A percentile compares a stretch with the other conserved stretches of the same genome.
phyloP scores from a whole-genome alignment of 2,113 vertebrate species.

The Morone chrysops region DNA sequence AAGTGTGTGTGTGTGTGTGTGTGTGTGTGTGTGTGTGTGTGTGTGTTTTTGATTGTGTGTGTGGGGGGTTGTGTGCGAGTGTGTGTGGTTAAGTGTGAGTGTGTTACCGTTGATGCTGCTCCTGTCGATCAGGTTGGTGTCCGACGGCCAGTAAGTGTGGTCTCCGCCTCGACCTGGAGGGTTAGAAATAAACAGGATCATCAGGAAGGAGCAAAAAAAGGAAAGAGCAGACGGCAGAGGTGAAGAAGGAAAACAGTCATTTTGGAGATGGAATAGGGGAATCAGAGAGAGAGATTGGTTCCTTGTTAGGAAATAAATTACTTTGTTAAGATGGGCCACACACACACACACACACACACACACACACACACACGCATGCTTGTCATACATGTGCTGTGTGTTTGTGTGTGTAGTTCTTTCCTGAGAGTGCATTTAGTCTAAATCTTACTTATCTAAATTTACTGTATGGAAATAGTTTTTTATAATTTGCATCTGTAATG shows the following conservation, averaged over 20 bases:
- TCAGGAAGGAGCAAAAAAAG: slow-evolving; percentile 2
- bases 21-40: slow-evolving; percentile 9
- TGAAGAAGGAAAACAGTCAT: neutral
- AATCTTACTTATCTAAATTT: neutral
- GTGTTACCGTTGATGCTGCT: slow-evolving; percentile 93
- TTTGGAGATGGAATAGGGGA: neutral
- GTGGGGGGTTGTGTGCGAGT: neutral
- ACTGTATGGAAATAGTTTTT: too few species aligned
- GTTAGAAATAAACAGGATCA: slow-evolving; percentile 1
- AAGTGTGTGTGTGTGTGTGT: neutral
- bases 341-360: neutral
- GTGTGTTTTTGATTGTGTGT: neutral
- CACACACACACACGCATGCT: neutral
- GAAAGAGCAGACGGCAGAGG: neutral
- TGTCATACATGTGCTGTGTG: neutral
- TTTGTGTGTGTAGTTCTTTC: neutral
- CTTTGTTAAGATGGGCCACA: neutral
- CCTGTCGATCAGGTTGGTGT: slow-evolving; percentile 92
- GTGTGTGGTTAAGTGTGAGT: neutral
- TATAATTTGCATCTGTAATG: too few species aligned
- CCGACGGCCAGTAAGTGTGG: slow-evolving; percentile 91
- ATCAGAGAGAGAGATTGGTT: slow-evolving; percentile 22
- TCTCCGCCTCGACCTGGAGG: slow-evolving; percentile 92
- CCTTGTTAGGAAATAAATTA: slow-evolving; percentile 38
- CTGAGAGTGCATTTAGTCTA: slow-evolving; percentile 8